phyloP scores from a whole-genome alignment of 2,113 vertebrate species.

The Piaya cayana region DNA sequence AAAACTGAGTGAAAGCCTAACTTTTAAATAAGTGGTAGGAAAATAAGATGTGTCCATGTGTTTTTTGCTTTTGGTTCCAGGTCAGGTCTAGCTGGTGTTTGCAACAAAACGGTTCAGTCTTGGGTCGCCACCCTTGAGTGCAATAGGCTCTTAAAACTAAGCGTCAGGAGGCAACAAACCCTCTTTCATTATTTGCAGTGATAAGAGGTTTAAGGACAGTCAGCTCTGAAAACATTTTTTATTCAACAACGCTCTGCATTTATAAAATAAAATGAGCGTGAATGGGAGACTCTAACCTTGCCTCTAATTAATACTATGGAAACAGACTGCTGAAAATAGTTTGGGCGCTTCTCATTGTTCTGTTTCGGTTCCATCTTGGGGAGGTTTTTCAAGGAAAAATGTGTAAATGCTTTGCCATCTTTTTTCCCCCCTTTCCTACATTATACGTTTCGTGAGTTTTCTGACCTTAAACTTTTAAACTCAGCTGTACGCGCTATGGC shows the following conservation, averaged over 20 bases:
- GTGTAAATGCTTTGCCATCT: background rate
- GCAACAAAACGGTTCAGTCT: background rate
- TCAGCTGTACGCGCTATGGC: background rate
- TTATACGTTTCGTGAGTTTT: background rate
- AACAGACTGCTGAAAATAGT: background rate
- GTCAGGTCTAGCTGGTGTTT: background rate
- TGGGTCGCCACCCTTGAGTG: background rate
- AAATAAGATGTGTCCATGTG: background rate
- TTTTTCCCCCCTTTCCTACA: background rate
- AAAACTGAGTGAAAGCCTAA: background rate
- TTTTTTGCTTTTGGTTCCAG: background rate
- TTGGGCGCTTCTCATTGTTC: background rate
- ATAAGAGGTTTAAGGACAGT: background rate
- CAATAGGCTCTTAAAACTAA: background rate
- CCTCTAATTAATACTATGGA: background rate
- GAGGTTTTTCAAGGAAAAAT: background rate
- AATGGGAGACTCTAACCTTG: background rate
- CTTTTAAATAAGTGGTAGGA: background rate
- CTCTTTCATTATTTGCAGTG: background rate
- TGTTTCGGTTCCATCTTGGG: background rate
- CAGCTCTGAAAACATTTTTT: background rate
- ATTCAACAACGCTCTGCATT: background rate
- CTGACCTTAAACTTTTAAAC: slow-evolving; percentile 18
- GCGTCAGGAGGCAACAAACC: background rate
- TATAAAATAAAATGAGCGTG: background rate